Conservation (phyloP, 1,140 invertebrate genomes). For the Drosophila pallidifrons region DNA sequence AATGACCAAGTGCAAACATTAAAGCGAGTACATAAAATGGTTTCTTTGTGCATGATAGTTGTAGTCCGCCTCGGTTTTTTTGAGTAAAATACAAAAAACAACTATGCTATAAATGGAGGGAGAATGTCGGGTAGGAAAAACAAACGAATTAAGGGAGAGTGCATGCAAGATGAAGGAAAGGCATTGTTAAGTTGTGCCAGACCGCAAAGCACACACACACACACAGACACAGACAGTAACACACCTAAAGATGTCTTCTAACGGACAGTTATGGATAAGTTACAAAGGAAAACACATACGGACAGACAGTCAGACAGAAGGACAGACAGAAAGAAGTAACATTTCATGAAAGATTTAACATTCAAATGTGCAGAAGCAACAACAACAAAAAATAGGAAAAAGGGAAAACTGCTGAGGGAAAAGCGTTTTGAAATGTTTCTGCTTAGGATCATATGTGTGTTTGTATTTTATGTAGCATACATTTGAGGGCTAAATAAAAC, state of each 20-base stretch:
- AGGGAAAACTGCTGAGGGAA: constrained; percentile 20
- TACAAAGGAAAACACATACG: constrained; percentile 49
- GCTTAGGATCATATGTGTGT: constrained; percentile 3
- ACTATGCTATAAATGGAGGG: constrained; percentile 30
- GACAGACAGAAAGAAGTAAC: constrained; percentile 32
- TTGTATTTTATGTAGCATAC: constrained; percentile 36
- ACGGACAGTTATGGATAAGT: constrained; percentile 62
- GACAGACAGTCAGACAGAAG: constrained; percentile 21
- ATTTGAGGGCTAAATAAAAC: constrained; percentile 71
- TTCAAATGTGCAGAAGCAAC: constrained; percentile 73
- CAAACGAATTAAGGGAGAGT: constrained; percentile 59
- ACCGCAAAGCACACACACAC: constrained; percentile 57
- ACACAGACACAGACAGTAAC: constrained; percentile 31
- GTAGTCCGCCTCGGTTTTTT: constrained; percentile 43
- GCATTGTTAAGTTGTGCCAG: constrained; percentile 72
- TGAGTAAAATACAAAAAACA: constrained; percentile 13
- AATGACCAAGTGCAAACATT: constrained; percentile 72
- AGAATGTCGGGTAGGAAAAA: constrained; percentile 50
- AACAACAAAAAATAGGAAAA: constrained; percentile 11
- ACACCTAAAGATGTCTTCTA: constrained; percentile 28
- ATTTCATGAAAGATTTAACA: constrained; percentile 83
- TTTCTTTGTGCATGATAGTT: constrained; percentile 71
- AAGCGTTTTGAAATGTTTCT: constrained; percentile 18
- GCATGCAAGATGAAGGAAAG: constrained; percentile 39
- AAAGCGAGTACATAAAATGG: constrained; percentile 75